These are phyloP conservation scores for Nibea coibor DNA, from an alignment of 2,113 vertebrate species.

Conservation along the genomic window DNA sequence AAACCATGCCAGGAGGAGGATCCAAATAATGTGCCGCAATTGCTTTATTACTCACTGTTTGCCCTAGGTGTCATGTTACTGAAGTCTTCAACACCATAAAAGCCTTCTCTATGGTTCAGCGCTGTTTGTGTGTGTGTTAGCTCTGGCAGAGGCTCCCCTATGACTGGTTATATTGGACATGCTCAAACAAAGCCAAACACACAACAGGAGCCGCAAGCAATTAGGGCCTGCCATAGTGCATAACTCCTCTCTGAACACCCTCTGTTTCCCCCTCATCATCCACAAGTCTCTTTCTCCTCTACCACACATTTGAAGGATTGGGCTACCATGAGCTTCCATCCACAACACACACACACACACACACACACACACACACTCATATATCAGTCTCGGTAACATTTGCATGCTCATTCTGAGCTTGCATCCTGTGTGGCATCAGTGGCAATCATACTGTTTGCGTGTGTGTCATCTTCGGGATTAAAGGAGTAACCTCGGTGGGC, in stretches of 20 bases:
- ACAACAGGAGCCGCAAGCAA: conserved; percentile 81
- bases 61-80: conserved; percentile 74
- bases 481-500: conserved; percentile 34
- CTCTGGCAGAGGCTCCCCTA: conserved; percentile 76
- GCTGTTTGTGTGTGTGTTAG: conserved; percentile 64
- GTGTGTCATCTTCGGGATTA: conserved; percentile 44
- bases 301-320: conserved; percentile 30
- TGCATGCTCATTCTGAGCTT: conserved; percentile 1
- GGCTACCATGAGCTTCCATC: neutral
- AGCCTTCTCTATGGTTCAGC: conserved; percentile 54
- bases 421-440: conserved; percentile 38
- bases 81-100: conserved; percentile 70
- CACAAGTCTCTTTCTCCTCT: conserved; percentile 33
- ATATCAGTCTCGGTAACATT: conserved; percentile 18
- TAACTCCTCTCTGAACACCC: conserved; percentile 57
- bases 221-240: conserved; percentile 73
- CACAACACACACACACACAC: conserved; percentile 2
- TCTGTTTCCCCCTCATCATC: conserved; percentile 40
- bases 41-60: conserved; percentile 76
- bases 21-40: conserved; percentile 62
- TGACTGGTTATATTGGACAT: conserved; percentile 80
- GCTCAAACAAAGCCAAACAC: conserved; percentile 82
- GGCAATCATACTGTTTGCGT: conserved; percentile 26
- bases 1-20: conserved; percentile 60
- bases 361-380: neutral